These are phyloP conservation scores for Acipenser oxyrinchus DNA, from an alignment of 2,797 vertebrate species.

Conservation along the genomic window DNA sequence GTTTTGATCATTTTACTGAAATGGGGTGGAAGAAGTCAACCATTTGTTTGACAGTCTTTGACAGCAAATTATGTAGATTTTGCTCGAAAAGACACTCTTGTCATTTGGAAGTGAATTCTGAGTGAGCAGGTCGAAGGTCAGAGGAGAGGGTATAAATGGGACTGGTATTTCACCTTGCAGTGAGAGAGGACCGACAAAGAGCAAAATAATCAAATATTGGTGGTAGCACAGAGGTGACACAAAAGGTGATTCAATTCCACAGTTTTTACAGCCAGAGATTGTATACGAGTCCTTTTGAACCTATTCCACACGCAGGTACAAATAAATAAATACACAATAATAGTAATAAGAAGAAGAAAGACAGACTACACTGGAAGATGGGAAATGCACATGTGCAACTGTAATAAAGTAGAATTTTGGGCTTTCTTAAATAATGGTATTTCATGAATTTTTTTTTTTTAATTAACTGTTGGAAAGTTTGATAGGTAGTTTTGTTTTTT, in stretches of 20 bases:
- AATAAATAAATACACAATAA: conserved; percentile 16
- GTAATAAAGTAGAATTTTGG: too few relatives aligned
- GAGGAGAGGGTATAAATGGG: conserved; percentile 30
- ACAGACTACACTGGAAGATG: too few relatives aligned
- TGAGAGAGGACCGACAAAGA: conserved; percentile 34
- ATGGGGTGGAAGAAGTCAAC: conserved; percentile 63
- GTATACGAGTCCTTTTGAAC: conserved; percentile 37
- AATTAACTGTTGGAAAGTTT: too few relatives aligned
- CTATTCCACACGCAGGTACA: conserved; percentile 15
- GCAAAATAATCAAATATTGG: conserved; percentile 25
- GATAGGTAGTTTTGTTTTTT: too few relatives aligned
- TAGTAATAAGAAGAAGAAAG: background rate
- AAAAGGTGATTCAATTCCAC: conserved; percentile 41
- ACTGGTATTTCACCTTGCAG: conserved; percentile 40
- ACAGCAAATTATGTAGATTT: conserved; percentile 72
- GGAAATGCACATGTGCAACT: too few relatives aligned
- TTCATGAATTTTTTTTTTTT: too few relatives aligned
- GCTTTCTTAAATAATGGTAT: too few relatives aligned
- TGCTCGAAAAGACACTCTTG: conserved; percentile 44
- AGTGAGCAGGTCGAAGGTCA: conserved; percentile 48
- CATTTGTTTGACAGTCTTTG: conserved; percentile 65
- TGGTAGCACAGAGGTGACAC: conserved; percentile 38
- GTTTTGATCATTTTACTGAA: conserved; percentile 55
- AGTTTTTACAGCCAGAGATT: conserved; percentile 40
- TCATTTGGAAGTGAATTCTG: conserved; percentile 44